Evolutionary conservation across 2,797 vertebrate genomes (phyloP).

Genomic region (Hydrolagus colliei): DNA sequence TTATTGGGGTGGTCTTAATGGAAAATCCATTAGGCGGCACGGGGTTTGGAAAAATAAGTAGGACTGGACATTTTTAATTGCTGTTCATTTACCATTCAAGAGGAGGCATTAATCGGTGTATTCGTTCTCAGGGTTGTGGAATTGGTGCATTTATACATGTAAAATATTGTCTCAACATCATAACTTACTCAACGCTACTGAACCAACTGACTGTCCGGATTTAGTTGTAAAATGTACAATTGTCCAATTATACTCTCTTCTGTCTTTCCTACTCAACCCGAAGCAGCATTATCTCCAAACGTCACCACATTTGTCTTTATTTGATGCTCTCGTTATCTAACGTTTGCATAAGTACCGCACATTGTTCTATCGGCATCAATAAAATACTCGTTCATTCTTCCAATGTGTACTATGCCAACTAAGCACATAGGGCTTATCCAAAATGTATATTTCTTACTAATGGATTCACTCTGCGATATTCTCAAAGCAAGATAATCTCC

Average conservation of each 20-base stretch:
- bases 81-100: background rate
- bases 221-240: background rate
- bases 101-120: too few species aligned
- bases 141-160: too few species aligned
- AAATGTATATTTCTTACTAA: too few species aligned
- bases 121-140: too few species aligned
- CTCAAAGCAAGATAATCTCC: background rate
- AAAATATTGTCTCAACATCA: too few species aligned
- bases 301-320: too few species aligned
- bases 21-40: background rate
- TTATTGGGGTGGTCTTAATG: background rate
- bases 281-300: too few species aligned
- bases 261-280: too few species aligned
- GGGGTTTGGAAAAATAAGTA: background rate
- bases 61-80: background rate
- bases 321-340: too few species aligned
- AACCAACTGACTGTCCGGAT: background rate
- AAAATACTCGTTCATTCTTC: background rate
- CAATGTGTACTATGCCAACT: background rate
- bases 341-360: too few species aligned
- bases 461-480: background rate
- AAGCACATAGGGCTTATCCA: too few species aligned
- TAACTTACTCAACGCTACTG: background rate
- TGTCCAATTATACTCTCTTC: background rate
- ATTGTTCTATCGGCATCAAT: background rate